These are phyloP conservation scores for Syngnathus floridae DNA, from an alignment of 2,113 vertebrate species.

Conservation along the genomic window DNA sequence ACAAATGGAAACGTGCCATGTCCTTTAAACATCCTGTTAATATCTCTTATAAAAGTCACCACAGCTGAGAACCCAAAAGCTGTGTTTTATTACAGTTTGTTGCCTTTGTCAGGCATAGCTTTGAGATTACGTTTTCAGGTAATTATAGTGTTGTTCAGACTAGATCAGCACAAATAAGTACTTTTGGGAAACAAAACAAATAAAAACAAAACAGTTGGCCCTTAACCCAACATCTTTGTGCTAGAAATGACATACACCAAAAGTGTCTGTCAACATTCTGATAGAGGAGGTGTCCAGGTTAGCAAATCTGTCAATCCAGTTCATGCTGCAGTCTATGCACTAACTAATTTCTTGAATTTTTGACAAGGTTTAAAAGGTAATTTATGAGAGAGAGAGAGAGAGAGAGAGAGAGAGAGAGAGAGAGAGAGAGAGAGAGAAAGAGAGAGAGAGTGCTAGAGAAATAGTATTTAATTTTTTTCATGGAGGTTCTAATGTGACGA, in stretches of 20 bases:
- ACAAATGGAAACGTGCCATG: constrained; percentile 71
- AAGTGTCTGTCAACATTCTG: constrained; percentile 47
- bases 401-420: too few species aligned
- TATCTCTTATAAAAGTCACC: constrained; percentile 55
- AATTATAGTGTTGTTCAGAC: constrained; percentile 70
- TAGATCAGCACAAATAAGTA: constrained; percentile 71
- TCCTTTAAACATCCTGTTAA: constrained; percentile 62
- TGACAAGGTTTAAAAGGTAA: neutral
- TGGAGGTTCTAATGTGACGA: neutral
- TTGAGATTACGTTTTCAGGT: constrained; percentile 73
- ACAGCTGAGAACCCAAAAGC: constrained; percentile 57
- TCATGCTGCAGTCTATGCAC: neutral
- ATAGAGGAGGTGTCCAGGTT: constrained; percentile 12
- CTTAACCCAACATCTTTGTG: constrained; percentile 55
- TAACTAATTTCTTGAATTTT: neutral
- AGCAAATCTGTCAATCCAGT: constrained; percentile 16
- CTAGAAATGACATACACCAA: constrained; percentile 59
- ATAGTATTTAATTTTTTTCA: neutral
- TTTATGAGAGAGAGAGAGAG: too few species aligned
- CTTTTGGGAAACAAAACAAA: constrained; percentile 62
- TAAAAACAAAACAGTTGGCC: constrained; percentile 71
- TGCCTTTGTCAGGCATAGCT: constrained; percentile 70
- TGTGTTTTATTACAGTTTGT: constrained; percentile 68
- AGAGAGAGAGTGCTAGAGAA: neutral
- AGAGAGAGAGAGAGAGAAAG: too few species aligned